Conservation (phyloP, 2,888 invertebrate species). For the Phrixothrix hirtus region DNA sequence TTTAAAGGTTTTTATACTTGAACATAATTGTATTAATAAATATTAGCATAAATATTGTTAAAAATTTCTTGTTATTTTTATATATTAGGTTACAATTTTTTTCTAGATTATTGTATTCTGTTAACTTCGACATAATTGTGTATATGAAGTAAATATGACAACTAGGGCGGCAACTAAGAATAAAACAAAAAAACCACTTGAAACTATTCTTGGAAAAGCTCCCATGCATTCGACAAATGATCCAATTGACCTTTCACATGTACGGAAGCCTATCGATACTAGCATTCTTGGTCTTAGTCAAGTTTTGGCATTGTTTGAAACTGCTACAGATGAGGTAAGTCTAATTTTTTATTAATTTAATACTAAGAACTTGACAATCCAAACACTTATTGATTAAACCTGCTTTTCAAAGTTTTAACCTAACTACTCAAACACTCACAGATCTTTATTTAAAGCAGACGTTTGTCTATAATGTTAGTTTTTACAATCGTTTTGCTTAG, state of each 20-base stretch:
- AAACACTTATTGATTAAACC: too few species aligned
- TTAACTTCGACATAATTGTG: neutral
- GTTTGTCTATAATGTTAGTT: slow-evolving; percentile 14
- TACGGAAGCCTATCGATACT: slow-evolving; percentile 68
- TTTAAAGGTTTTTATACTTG: too few species aligned
- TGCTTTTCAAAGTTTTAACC: too few species aligned
- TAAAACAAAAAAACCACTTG: slow-evolving; percentile 44
- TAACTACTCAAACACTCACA: too few species aligned
- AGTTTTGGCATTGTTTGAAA: slow-evolving; percentile 71
- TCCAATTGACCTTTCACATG: slow-evolving; percentile 53
- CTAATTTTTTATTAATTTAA: too few species aligned
- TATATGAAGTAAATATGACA: slow-evolving; percentile 13
- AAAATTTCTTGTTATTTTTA: neutral
- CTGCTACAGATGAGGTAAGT: slow-evolving; percentile 76
- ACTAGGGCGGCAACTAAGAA: slow-evolving; percentile 28
- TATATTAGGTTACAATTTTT: neutral
- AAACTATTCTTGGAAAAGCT: slow-evolving; percentile 48
- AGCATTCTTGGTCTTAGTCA: slow-evolving; percentile 72
- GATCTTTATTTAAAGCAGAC: too few species aligned
- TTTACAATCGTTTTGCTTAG: too few species aligned
- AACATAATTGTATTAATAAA: too few species aligned
- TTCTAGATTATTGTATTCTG: neutral
- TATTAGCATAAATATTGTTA: too few species aligned
- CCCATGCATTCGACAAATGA: slow-evolving; percentile 33
- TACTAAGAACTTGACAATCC: too few species aligned